These are phyloP conservation scores for Panurus biarmicus DNA, from an alignment of 2,113 vertebrate species.

Conservation along the genomic window DNA sequence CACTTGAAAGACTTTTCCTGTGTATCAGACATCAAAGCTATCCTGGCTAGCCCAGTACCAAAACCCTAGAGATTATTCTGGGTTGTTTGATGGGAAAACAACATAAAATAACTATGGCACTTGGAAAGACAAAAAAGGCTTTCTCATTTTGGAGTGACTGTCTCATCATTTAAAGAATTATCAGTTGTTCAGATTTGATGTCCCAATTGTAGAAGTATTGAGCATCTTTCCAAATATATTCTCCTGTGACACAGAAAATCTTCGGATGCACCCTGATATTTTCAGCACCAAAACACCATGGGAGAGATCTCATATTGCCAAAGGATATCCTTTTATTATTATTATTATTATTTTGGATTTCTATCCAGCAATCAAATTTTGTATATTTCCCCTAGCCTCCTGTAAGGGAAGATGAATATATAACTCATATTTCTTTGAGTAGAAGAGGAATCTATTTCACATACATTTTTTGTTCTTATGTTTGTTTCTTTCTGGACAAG, in stretches of 20 bases:
- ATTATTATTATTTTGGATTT: neutral
- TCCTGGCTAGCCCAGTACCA: neutral
- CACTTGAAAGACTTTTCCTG: neutral
- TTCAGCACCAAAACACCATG: neutral
- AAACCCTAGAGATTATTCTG: neutral
- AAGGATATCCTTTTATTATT: neutral
- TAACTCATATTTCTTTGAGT: neutral
- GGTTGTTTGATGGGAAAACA: neutral
- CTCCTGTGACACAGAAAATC: neutral
- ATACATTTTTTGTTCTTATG: neutral
- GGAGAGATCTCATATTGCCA: neutral
- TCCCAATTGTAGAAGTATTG: neutral
- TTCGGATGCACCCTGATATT: neutral
- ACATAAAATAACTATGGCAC: neutral
- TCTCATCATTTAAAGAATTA: neutral
- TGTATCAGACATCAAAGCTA: neutral
- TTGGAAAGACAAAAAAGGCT: neutral
- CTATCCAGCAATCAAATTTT: neutral
- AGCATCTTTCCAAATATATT: neutral
- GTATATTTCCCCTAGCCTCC: neutral
- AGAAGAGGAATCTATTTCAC: neutral
- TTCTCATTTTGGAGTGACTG: neutral
- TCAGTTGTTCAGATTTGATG: neutral
- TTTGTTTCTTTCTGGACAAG: neutral
- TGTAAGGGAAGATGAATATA: neutral